These are phyloP conservation scores for Macropis europaea DNA, from an alignment of 2,888 invertebrate genomes.

Conservation along the genomic window DNA sequence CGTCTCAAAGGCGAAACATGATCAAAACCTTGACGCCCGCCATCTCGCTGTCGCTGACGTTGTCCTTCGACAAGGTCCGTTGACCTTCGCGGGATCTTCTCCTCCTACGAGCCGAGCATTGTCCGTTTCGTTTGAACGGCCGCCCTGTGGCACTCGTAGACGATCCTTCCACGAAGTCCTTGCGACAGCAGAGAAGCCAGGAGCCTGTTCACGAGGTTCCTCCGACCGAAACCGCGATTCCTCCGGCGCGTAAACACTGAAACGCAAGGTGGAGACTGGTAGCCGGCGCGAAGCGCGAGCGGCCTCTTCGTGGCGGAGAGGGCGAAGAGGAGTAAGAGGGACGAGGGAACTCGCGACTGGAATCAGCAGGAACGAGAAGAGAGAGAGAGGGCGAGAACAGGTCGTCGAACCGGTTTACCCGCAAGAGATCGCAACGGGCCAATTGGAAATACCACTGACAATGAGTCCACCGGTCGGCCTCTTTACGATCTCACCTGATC, in stretches of 20 bases:
- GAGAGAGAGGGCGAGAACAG: slow-evolving; percentile 40
- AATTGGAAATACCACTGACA: slow-evolving; percentile 67
- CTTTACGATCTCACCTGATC: slow-evolving; percentile 56
- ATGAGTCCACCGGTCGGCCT: slow-evolving; percentile 52
- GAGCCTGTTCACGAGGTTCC: not conserved
- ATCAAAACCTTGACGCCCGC: slow-evolving; percentile 10
- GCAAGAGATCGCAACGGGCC: slow-evolving; percentile 57
- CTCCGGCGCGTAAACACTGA: slow-evolving; percentile 51
- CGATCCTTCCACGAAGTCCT: not conserved
- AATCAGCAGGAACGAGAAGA: not conserved
- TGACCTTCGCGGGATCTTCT: not conserved
- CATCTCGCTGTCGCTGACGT: not conserved
- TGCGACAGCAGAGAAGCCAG: not conserved
- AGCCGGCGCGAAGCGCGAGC: slow-evolving; percentile 36
- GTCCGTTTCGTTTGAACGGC: not conserved
- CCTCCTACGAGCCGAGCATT: not conserved
- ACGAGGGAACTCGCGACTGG: not conserved
- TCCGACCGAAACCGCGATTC: slow-evolving; percentile 20
- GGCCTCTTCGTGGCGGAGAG: not conserved
- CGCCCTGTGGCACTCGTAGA: not conserved
- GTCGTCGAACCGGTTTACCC: slow-evolving; percentile 66
- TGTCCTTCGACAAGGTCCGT: too few relatives aligned
- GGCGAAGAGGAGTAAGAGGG: not conserved
- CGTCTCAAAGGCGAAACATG: slow-evolving; percentile 18
- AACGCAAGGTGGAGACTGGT: slow-evolving; percentile 56